Evolutionary conservation across 2,797 vertebrate species (phyloP), one percentile per base, ranked within the genome.

Genomic region (Sebastes iracundus): DNA sequence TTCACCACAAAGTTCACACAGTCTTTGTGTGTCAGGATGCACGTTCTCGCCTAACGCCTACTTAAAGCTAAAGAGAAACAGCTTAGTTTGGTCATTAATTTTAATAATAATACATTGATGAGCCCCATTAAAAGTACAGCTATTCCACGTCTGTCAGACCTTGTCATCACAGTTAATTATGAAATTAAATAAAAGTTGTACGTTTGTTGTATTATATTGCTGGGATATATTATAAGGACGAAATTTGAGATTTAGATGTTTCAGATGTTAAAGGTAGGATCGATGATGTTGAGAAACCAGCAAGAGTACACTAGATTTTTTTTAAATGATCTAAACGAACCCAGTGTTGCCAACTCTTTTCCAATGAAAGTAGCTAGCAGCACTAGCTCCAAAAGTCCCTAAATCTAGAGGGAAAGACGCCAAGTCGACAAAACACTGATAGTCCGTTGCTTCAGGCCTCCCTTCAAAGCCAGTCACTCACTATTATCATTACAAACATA

Each of bases 1-100:
- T 91, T 88, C 77, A 68, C 80, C 82, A 89, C 75, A 46, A 46
- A 46, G 16, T 46, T 46, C 42, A 46, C 38, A 16, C 66, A 82
- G 87, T 55, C 72, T 90, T 90, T 86, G 71, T 84, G 62, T 84
- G 62, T 88, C 77, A 79, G 84, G 75, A 86, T 78, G 42, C 52
- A 69, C 16, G 68, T 77, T 84, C 28, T 81, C 49, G 12, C 65
- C 16, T 30, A 3, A 79, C 61, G 68, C 13, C 38, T 75, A 59
- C 59, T 30, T 60, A 59, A 33, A 64, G 59, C 6, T 67, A 30
- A 64, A 53, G 77, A 59, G 25, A 52, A 69, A 62, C 30, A 18
- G 35, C n/a, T 27, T 20, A 1, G 2, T 14, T 42, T 35, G 13
- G 12, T 69, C 42, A 38, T 76, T 61, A 13, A 23, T 63, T 67